phyloP scores from a whole-genome alignment of 2,888 invertebrate species.

The Archips xylosteana region DNA sequence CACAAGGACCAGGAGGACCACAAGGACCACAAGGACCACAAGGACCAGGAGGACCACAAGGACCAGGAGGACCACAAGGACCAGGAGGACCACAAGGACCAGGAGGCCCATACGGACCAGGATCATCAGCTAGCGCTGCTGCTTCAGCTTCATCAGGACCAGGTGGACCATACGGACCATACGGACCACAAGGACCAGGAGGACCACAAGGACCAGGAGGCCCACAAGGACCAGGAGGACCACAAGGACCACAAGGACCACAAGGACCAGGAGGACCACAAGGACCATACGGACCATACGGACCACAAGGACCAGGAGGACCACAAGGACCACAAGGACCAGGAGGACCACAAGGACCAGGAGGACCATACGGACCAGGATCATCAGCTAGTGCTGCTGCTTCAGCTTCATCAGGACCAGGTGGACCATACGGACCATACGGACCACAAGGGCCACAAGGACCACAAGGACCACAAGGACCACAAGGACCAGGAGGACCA shows the following conservation, averaged over 20 bases:
- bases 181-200: not conserved
- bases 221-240: slow-evolving; percentile 4
- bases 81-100: slow-evolving; percentile 13
- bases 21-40: slow-evolving; percentile 31
- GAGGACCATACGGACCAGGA: not conserved
- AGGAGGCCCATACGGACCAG: slow-evolving; percentile 6
- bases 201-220: slow-evolving; percentile 15
- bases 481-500: slow-evolving; percentile 11
- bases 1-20: slow-evolving; percentile 21
- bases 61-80: not conserved
- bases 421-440: not conserved
- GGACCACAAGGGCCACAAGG: slow-evolving; percentile 32
- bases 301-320: slow-evolving; percentile 21
- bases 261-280: slow-evolving; percentile 29
- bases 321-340: slow-evolving; percentile 2
- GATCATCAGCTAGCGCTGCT: slow-evolving; percentile 19
- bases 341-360: slow-evolving; percentile 47
- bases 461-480: slow-evolving; percentile 20
- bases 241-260: slow-evolving; percentile 19
- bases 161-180: slow-evolving; percentile 12
- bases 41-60: not conserved
- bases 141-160: not conserved
- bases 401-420: slow-evolving; percentile 7
- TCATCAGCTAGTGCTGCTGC: not conserved
- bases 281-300: slow-evolving; percentile 26